Percentiles rank a stretch among this genome's conserved stretches.
Evolutionary conservation across 64 coral and sea anemone genomes (phyloP).

Genomic region (Acropora yongei): DNA sequence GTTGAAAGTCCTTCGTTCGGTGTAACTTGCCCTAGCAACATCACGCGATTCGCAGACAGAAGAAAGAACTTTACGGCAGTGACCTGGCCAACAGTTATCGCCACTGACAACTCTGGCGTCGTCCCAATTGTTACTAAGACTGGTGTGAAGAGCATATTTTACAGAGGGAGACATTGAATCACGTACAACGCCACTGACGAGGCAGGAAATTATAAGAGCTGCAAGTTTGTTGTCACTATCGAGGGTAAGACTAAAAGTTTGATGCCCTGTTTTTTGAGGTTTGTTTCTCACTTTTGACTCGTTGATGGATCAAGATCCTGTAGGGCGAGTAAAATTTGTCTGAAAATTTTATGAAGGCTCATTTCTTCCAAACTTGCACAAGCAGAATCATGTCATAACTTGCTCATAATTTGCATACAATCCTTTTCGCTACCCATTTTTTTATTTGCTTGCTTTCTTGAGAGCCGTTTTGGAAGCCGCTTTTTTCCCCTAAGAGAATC

Average conservation of each 20-base stretch:
- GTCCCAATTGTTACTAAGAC: not conserved
- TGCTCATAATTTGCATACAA: no score
- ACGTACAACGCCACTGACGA: slow-evolving; percentile 60
- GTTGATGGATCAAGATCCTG: not conserved
- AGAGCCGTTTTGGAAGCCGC: not conserved
- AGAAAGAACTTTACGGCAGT: slow-evolving; percentile 32
- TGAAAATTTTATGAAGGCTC: no score
- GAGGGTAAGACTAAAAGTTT: slow-evolving; percentile 34
- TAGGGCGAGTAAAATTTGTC: no score
- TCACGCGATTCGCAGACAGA: slow-evolving; percentile 32
- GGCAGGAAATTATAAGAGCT: slow-evolving; percentile 61
- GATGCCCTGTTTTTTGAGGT: not conserved
- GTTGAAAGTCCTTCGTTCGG: slow-evolving; percentile 69
- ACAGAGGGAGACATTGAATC: slow-evolving; percentile 35
- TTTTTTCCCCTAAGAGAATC: not conserved
- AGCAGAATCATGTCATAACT: not conserved
- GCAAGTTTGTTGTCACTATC: slow-evolving; percentile 59
- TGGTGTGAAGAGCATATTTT: slow-evolving; percentile 36
- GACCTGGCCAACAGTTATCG: slow-evolving; percentile 58
- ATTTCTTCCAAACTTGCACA: not conserved
- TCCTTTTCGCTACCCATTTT: not conserved
- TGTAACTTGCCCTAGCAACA: slow-evolving; percentile 49
- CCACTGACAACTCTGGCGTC: slow-evolving; percentile 69
- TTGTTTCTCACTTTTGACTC: slow-evolving; percentile 2
- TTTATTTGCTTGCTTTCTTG: not conserved